Evolutionary conservation across 2,888 invertebrate genomes (phyloP).

Genomic region (Cryptocheilus praepositus): DNA sequence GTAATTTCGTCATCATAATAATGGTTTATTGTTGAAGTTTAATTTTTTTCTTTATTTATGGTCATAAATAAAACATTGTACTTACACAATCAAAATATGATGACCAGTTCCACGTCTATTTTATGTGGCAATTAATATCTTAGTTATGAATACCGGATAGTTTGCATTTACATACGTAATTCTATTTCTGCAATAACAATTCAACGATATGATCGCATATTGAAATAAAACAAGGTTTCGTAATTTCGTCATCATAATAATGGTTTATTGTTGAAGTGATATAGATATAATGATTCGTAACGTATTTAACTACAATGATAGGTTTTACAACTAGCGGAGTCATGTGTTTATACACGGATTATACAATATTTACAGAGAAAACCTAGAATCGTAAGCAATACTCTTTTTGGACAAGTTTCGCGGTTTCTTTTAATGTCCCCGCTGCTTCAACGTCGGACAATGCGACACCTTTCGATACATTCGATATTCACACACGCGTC

Average conservation of each 20-base stretch:
- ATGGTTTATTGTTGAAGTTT: slow-evolving; percentile 74
- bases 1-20: slow-evolving; percentile 62
- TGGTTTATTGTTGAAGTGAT: slow-evolving; percentile 74
- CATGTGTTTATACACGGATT: slow-evolving; percentile 74
- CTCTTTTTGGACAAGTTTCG: slow-evolving; percentile 53
- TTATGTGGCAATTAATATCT: too few species aligned
- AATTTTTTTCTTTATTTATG: too few species aligned
- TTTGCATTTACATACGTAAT: too few species aligned
- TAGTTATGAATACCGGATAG: too few species aligned
- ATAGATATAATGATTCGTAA: slow-evolving; percentile 74
- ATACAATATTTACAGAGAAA: slow-evolving; percentile 74
- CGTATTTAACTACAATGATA: slow-evolving; percentile 73
- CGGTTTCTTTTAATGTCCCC: slow-evolving; percentile 24
- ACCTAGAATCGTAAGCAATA: slow-evolving; percentile 70
- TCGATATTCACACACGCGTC: slow-evolving; percentile 34
- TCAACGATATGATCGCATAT: background rate
- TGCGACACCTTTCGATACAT: slow-evolving; percentile 22
- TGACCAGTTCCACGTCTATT: too few species aligned
- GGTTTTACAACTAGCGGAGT: slow-evolving; percentile 70
- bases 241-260: slow-evolving; percentile 64
- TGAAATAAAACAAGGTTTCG: too few species aligned
- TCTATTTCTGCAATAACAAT: too few species aligned
- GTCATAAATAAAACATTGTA: too few species aligned
- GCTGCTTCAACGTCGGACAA: slow-evolving; percentile 21
- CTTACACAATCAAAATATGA: too few species aligned